Conservation (phyloP, 1,140 invertebrate genomes). For the Drosophila jambulina region DNA sequence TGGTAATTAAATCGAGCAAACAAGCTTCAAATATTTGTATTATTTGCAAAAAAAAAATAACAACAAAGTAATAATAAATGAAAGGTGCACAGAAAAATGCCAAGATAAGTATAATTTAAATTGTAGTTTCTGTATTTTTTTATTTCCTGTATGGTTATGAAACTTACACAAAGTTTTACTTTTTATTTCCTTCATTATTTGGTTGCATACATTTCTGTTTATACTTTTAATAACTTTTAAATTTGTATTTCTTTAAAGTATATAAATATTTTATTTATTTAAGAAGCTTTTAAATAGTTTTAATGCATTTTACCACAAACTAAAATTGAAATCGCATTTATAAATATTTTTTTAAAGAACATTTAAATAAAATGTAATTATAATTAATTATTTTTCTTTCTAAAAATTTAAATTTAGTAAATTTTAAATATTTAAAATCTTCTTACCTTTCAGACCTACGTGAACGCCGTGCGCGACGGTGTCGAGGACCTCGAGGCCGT, state of each 20-base stretch:
- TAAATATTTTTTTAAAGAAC: neutral
- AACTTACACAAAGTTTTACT: neutral
- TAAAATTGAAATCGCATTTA: neutral
- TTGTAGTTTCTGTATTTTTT: neutral
- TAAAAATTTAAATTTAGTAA: no score
- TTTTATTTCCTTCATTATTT: neutral
- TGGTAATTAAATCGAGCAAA: slow-evolving; percentile 13
- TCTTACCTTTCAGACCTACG: slow-evolving; percentile 88
- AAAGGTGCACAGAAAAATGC: neutral
- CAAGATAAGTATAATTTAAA: neutral
- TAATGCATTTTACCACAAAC: no score
- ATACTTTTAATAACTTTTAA: no score
- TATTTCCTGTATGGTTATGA: neutral
- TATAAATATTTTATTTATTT: no score
- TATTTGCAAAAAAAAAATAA: neutral
- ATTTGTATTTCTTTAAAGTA: no score
- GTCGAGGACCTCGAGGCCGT: slow-evolving; percentile 89
- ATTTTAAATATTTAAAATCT: neutral
- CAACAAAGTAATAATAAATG: neutral
- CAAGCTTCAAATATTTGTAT: slow-evolving; percentile 13
- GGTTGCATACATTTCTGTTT: no score
- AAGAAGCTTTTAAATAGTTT: no score
- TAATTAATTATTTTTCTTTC: neutral
- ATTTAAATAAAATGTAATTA: neutral
- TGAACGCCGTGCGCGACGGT: slow-evolving; percentile 89